phyloP scores from a whole-genome alignment of 2,888 invertebrate species.

The Andrena marginata region DNA sequence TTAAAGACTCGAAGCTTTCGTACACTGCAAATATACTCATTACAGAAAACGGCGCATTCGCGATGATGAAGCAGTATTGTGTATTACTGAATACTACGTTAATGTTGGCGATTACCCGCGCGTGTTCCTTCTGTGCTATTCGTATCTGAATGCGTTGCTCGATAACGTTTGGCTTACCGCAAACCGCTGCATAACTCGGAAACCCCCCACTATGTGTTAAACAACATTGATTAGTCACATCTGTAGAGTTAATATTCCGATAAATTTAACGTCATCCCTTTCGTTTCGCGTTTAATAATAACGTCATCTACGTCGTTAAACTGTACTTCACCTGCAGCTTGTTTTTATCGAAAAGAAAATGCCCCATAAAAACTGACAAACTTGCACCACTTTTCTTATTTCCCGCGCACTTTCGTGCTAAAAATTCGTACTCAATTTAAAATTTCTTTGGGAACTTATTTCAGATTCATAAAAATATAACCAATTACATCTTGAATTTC shows the following conservation, averaged over 20 bases:
- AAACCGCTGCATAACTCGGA: conserved; percentile 74
- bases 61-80: conserved; percentile 34
- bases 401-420: not conserved
- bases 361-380: not conserved
- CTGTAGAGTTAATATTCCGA: conserved; percentile 71
- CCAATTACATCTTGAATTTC: not conserved
- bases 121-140: conserved; percentile 63
- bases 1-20: conserved; percentile 5
- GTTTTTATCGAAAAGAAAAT: not conserved
- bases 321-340: not conserved
- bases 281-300: conserved; percentile 16
- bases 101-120: conserved; percentile 56
- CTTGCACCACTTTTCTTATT: not conserved
- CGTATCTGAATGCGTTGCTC: conserved; percentile 69
- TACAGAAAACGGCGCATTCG: conserved; percentile 31
- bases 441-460: too few relatives aligned
- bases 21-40: conserved; percentile 14
- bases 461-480: not conserved
- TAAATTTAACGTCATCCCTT: conserved; percentile 52
- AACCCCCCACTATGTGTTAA: conserved; percentile 71
- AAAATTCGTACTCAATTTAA: not conserved
- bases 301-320: not conserved
- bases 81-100: conserved; percentile 61
- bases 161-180: conserved; percentile 72
- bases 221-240: conserved; percentile 74